Conservation (phyloP, 2,888 invertebrate species). For the Aleiodes alternator region DNA sequence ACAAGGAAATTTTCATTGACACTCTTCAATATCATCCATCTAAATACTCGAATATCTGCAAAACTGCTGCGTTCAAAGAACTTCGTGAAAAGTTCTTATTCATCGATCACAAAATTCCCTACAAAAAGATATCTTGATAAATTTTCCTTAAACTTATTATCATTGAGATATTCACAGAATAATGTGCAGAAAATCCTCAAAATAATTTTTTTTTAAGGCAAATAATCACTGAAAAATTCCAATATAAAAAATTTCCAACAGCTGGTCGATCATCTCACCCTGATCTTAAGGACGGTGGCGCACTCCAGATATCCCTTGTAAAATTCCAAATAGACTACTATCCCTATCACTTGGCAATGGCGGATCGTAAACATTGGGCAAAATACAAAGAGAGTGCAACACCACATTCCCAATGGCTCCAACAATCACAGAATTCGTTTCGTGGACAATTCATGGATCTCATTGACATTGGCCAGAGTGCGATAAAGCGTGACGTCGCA, state of each 20-base stretch:
- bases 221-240: no score
- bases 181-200: no score
- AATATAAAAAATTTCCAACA: slow-evolving; percentile 65
- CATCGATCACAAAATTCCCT: no score
- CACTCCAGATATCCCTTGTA: slow-evolving; percentile 92
- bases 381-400: slow-evolving; percentile 86
- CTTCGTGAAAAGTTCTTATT: no score
- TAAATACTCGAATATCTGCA: no score
- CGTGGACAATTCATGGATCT: slow-evolving; percentile 86
- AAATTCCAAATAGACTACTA: slow-evolving; percentile 95
- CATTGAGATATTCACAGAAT: no score
- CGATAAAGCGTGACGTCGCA: neutral
- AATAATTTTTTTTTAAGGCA: no score
- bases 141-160: no score
- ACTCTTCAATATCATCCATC: no score
- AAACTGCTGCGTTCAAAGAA: no score
- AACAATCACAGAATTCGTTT: slow-evolving; percentile 88
- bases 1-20: no score
- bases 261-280: slow-evolving; percentile 91
- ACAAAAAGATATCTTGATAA: no score
- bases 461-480: slow-evolving; percentile 80
- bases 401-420: slow-evolving; percentile 91
- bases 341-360: slow-evolving; percentile 95
- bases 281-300: slow-evolving; percentile 91
- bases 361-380: slow-evolving; percentile 93